Base-by-base conservation (phyloP, 2,797 vertebrate genomes). In the Sphenodon punctatus region DNA sequence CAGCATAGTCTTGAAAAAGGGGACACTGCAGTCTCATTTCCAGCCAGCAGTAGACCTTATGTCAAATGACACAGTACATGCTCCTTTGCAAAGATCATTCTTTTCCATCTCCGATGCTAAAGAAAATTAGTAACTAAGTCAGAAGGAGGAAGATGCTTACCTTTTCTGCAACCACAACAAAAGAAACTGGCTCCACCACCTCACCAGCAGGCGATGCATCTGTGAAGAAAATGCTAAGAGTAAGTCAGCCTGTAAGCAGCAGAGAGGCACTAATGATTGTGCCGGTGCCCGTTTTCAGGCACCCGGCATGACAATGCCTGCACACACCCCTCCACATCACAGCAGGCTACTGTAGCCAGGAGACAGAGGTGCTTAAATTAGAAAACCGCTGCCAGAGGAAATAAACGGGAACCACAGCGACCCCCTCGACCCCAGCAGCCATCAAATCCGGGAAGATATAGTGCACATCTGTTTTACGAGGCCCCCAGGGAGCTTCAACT, bases 401-500 rank as follows among this genome's bases (percentile, higher is more conserved):
- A 96, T 94, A 95, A 96, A 96, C 93, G 89, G 92, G 91, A 95
- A 95, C 92, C 95, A 95, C 95, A 94, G 93, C 90, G 93, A 93
- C 92, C 93, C 92, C 89, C 89, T 93, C 88, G 85, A 93, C 92
- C 91, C 92, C 90, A 93, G 65, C 85, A 74, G 88, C 94, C 92
- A 93, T 93, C 85, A 94, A 94, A 94, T 91, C 86, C 88, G 61
- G 91, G 92, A 96, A 95, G 93, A 97, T 96, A 95, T 87, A 94
- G 93, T 92, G 93, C 95, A 92, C 92, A 92, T 96, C 96, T 94
- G 89, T 93, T 95, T 95, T 91, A 96, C 91, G 89, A 93, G 93
- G 95, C 94, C 91, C 87, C 83, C 82, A 79, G 95, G 94, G 92
- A 89, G 85, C 87, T 67, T 93, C 91, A 73, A 89, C 92, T 94